phyloP scores from a whole-genome alignment of 2,888 invertebrate species.

The Platycheirus albimanus region DNA sequence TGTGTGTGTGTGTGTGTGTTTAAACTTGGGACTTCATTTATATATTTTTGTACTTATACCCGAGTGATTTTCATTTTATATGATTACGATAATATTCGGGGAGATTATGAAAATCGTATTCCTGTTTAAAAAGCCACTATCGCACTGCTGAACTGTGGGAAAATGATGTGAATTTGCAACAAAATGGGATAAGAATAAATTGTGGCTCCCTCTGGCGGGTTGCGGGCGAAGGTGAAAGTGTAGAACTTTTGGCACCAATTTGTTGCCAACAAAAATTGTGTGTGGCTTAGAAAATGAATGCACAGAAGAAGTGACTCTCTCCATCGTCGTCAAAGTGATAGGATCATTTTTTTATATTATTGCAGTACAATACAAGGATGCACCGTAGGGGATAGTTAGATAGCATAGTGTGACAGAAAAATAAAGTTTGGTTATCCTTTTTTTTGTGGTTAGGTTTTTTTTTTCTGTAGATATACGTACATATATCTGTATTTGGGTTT shows the following conservation, averaged over 20 bases:
- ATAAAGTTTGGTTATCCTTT: background rate
- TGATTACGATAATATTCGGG: slow-evolving; percentile 65
- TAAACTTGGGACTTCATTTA: slow-evolving; percentile 12
- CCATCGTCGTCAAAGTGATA: slow-evolving; percentile 22
- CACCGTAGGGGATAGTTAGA: slow-evolving; percentile 31
- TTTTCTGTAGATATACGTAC: background rate
- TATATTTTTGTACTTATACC: slow-evolving; percentile 20
- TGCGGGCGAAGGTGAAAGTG: slow-evolving; percentile 24
- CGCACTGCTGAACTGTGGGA: background rate
- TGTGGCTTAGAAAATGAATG: slow-evolving; percentile 39
- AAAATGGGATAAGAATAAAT: slow-evolving; percentile 18
- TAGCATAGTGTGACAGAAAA: background rate
- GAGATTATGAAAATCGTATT: slow-evolving; percentile 47
- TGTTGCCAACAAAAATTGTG: slow-evolving; percentile 10
- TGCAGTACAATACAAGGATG: no score
- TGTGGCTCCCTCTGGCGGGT: background rate
- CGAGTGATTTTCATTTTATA: slow-evolving; percentile 61
- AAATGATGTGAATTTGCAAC: slow-evolving; percentile 26
- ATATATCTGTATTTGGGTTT: no score
- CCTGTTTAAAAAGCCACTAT: slow-evolving; percentile 20
- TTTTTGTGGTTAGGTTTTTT: background rate
- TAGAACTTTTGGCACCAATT: slow-evolving; percentile 37
- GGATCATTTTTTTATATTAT: slow-evolving; percentile 36
- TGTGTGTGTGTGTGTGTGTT: background rate
- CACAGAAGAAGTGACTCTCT: background rate